Base-by-base conservation (phyloP, 2,113 vertebrate genomes). In the Eulemur rufifrons region DNA sequence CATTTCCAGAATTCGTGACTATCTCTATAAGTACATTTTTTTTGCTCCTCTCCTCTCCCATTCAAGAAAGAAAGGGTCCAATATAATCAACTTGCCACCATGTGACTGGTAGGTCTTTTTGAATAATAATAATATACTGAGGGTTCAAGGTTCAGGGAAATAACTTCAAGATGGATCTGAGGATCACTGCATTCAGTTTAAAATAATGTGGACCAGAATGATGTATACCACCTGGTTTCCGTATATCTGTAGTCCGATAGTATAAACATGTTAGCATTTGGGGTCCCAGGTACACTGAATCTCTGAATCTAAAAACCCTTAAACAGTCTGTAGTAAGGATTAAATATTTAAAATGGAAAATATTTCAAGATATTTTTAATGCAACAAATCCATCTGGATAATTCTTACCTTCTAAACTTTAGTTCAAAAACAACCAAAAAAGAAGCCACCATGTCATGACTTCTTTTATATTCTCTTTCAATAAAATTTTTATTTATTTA, bases 361-460 rank as follows among this genome's bases (percentile, higher is more conserved):
- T 50, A 6, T 77, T 47, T 90, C n/a, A 86, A 14, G 20, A 59
- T 15, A 21, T 0, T 83, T 0, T 63, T 80, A 3, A 9, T 18
- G 0, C 10, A 89, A 68, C 39, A 61, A 3, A 8, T 50, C 17
- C 81, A 39, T 88, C 50, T 69, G 5, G 66, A 85, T 91, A 93
- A 7, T 76, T 96, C 88, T 27, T 2, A 73, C 86, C 29, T 95
- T 66, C 42, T 91, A 91, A 86, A 54, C 54, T 56, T 94, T 92
- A 91, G 9, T 76, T 73, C 32, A 82, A 80, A 92, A 37, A 63
- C 10, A 61, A 18, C 6, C 54, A 56, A 21, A 56, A 56, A 56
- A 56, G 52, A 54, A 11, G 25, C 59, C 27, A 61, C 27, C 23
- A 63, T 63, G 25, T 63, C 59, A 63, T 63, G 25, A 63, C 59